These are phyloP conservation scores for Metaphire vulgaris DNA, from an alignment of 1,140 invertebrate genomes.

Conservation along the genomic window DNA sequence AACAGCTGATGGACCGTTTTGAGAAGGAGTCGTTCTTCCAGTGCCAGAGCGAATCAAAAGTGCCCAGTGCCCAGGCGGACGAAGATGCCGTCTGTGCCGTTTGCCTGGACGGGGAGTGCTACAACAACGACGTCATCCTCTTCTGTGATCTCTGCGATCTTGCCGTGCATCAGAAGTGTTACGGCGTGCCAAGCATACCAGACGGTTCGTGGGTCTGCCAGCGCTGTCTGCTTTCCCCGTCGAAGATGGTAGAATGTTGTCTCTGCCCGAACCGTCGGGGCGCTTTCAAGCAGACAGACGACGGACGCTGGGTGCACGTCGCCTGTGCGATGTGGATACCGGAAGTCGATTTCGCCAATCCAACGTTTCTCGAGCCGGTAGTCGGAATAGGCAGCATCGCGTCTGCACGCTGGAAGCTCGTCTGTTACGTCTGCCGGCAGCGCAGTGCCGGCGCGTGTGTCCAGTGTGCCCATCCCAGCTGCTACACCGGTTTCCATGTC, in stretches of 20 bases:
- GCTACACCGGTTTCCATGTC: constrained; percentile 95
- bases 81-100: constrained; percentile 98
- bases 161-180: constrained; percentile 97
- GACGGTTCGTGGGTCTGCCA: constrained; percentile 99
- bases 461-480: constrained; percentile 92
- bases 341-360: constrained; percentile 91
- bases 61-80: constrained; percentile 59
- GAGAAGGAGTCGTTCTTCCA: constrained; percentile 93
- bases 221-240: constrained; percentile 87
- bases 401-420: constrained; percentile 74
- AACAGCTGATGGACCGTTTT: constrained; percentile 88
- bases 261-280: constrained; percentile 96
- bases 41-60: constrained; percentile 54
- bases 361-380: constrained; percentile 84
- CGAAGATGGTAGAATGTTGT: constrained; percentile 87
- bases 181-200: constrained; percentile 97
- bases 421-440: constrained; percentile 94
- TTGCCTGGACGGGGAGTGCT: constrained; percentile 80
- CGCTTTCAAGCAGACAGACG: constrained; percentile 96
- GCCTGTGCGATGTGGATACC: constrained; percentile 98
- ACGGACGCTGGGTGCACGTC: constrained; percentile 93
- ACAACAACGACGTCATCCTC: constrained; percentile 89
- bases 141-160: constrained; percentile 99
- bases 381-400: constrained; percentile 93
- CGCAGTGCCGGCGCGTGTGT: constrained; percentile 90